Evolutionary conservation across 2,113 vertebrate genomes (phyloP).

Genomic region (Trachemys scripta): DNA sequence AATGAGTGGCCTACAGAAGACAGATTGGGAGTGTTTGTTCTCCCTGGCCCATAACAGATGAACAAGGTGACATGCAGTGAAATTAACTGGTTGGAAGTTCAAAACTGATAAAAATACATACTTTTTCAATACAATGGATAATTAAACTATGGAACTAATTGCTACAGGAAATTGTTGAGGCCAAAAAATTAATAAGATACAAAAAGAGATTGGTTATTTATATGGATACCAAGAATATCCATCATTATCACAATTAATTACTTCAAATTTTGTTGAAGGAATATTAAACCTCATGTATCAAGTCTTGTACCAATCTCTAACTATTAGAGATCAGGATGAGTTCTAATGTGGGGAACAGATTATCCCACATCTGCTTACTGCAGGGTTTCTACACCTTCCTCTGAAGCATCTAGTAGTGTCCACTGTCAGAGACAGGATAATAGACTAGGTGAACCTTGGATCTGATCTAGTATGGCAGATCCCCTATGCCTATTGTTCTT

Average conservation of each 20-base stretch:
- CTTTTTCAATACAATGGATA: neutral
- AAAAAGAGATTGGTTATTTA: neutral
- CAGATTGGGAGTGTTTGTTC: neutral
- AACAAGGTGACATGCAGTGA: too few relatives aligned
- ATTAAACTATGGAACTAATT: neutral
- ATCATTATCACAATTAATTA: neutral
- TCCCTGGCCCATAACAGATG: neutral
- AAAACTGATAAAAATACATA: neutral
- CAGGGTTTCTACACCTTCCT: neutral
- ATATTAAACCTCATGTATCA: neutral
- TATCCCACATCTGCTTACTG: neutral
- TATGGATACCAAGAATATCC: neutral
- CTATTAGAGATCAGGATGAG: neutral
- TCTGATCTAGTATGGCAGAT: neutral
- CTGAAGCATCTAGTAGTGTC: neutral
- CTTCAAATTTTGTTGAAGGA: neutral
- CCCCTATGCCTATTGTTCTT: neutral
- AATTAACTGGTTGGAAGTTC: neutral
- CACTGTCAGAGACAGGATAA: neutral
- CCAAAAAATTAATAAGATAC: neutral
- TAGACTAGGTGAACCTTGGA: too few relatives aligned
- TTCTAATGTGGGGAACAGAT: neutral
- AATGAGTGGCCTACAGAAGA: neutral
- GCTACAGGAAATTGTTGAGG: neutral
- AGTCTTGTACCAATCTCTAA: neutral